A percentile compares a stretch with the other conserved stretches of the same genome.
Conservation (phyloP, 2,888 invertebrate genomes). For the Lapara coniferarum region DNA sequence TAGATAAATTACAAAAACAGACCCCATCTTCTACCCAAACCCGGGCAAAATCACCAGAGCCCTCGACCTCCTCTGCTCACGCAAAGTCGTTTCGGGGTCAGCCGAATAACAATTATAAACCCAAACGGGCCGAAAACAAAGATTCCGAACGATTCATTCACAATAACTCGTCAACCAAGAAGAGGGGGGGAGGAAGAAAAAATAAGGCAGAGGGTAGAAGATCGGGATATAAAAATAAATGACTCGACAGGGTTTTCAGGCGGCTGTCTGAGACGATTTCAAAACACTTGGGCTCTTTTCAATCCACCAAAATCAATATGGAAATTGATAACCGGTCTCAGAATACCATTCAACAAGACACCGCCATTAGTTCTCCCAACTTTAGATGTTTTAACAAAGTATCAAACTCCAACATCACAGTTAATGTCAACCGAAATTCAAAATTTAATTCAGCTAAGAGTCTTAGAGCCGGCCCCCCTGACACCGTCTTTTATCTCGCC, state of each 20-base stretch:
- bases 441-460: neutral
- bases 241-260: neutral
- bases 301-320: neutral
- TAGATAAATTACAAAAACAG: too few species aligned
- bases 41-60: too few species aligned
- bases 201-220: neutral
- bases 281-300: neutral
- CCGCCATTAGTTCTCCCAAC: neutral
- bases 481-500: neutral
- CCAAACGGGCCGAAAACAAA: too few species aligned
- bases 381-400: neutral
- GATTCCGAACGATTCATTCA: too few species aligned
- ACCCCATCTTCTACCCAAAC: too few species aligned
- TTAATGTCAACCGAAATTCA: neutral
- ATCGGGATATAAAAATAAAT: neutral
- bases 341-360: neutral
- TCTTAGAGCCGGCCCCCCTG: neutral
- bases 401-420: neutral
- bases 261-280: neutral
- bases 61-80: too few species aligned
- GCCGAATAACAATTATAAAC: too few species aligned
- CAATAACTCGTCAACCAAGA: neutral
- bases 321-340: neutral
- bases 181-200: neutral
- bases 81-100: too few species aligned